These are phyloP conservation scores for Meloidogyne chitwoodi DNA, from an alignment of 1,140 invertebrate genomes.

Conservation along the genomic window DNA sequence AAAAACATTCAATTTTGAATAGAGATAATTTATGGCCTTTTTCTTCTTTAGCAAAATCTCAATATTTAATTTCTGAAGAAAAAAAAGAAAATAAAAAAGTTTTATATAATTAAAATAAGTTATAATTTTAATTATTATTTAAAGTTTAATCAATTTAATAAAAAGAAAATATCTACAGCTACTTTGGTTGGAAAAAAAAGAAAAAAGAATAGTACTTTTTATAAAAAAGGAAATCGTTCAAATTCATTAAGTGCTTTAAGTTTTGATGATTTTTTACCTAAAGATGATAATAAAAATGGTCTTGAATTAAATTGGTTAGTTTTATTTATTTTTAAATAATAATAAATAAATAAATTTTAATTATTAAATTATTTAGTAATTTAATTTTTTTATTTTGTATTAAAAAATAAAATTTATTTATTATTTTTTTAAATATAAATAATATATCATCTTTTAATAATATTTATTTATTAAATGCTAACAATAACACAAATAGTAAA, in stretches of 20 bases:
- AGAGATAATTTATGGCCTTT: slow-evolving; percentile 1
- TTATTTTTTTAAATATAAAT: not conserved
- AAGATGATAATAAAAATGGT: not conserved
- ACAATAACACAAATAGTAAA: not conserved
- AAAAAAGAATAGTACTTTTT: slow-evolving; percentile 6
- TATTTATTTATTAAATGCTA: not conserved
- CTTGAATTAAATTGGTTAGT: slow-evolving; percentile 17
- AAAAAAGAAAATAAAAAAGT: not conserved
- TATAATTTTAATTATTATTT: too few relatives aligned
- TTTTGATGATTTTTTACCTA: not conserved
- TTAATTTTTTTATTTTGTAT: too few relatives aligned
- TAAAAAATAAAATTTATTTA: too few relatives aligned
- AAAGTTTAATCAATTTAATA: not conserved
- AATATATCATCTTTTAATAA: not conserved
- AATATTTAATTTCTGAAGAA: not conserved
- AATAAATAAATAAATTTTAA: too few relatives aligned
- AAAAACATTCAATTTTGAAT: not conserved
- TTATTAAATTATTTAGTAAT: too few relatives aligned
- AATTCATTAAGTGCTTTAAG: not conserved
- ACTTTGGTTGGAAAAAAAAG: not conserved
- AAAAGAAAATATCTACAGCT: not conserved
- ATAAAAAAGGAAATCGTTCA: slow-evolving; percentile 1
- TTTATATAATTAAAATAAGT: not conserved
- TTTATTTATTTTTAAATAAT: too few relatives aligned
- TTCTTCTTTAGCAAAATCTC: not conserved